phyloP scores from a whole-genome alignment of 2,888 invertebrate species.

The Eudemis profundana region DNA sequence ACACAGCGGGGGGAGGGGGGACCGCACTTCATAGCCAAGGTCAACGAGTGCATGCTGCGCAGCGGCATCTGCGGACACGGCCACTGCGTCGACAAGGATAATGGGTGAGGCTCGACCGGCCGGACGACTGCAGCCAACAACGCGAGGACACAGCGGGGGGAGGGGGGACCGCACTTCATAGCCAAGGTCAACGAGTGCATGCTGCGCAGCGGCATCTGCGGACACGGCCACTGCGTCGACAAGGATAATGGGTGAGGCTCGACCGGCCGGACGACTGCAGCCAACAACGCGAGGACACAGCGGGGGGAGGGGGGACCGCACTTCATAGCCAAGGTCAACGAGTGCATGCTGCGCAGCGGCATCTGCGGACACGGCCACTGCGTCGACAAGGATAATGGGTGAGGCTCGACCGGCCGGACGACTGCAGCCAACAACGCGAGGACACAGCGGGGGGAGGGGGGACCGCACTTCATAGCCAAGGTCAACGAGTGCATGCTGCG shows the following conservation, averaged over 20 bases:
- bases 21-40: conserved; percentile 71
- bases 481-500: conserved; percentile 92
- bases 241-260: no score
- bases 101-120: conserved; percentile 67
- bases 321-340: conserved; percentile 86
- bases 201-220: conserved; percentile 90
- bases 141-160: conserved; percentile 52
- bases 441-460: conserved; percentile 51
- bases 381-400: conserved; percentile 89
- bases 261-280: conserved; percentile 72
- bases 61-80: conserved; percentile 91
- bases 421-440: conserved; percentile 68
- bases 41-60: conserved; percentile 91
- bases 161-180: conserved; percentile 60
- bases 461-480: conserved; percentile 69
- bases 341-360: conserved; percentile 90
- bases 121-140: conserved; percentile 72
- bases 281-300: conserved; percentile 59
- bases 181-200: conserved; percentile 90
- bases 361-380: conserved; percentile 91
- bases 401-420: conserved; percentile 68
- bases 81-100: conserved; percentile 89
- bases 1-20: conserved; percentile 51
- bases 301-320: conserved; percentile 54
- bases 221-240: conserved; percentile 90